Conservation (phyloP, 2,797 vertebrate genomes). For the Anas acuta region DNA sequence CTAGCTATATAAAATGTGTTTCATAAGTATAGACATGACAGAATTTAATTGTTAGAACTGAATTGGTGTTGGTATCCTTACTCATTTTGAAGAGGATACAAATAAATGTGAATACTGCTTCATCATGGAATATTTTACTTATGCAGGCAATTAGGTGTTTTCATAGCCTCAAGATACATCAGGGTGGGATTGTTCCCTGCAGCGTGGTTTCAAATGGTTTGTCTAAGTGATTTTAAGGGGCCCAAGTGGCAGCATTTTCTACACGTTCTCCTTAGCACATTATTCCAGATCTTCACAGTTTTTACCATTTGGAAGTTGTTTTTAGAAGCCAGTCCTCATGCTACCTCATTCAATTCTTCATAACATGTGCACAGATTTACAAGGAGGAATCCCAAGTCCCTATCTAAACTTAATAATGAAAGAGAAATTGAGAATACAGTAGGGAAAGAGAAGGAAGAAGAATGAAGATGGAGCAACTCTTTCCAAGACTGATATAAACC, state of each 20-base stretch:
- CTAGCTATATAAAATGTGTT: neutral
- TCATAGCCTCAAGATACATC: neutral
- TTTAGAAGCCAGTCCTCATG: neutral
- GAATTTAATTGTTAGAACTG: neutral
- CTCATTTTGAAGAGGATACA: neutral
- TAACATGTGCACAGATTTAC: neutral
- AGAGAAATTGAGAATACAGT: neutral
- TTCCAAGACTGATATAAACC: neutral
- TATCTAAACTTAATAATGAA: neutral
- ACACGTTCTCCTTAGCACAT: rapidly evolving
- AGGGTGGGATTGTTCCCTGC: neutral
- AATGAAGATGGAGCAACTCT: neutral
- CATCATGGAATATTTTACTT: neutral
- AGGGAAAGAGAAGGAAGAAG: neutral
- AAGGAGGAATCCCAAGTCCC: neutral
- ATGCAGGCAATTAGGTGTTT: neutral
- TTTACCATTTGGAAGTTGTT: neutral
- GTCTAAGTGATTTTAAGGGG: neutral
- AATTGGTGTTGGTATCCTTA: neutral
- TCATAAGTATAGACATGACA: neutral
- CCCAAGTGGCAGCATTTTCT: neutral
- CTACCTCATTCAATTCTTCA: neutral
- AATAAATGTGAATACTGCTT: neutral
- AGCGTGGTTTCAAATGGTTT: neutral
- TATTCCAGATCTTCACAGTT: neutral